phyloP scores from a whole-genome alignment of 2,113 vertebrate genomes.

The Riparia riparia region DNA sequence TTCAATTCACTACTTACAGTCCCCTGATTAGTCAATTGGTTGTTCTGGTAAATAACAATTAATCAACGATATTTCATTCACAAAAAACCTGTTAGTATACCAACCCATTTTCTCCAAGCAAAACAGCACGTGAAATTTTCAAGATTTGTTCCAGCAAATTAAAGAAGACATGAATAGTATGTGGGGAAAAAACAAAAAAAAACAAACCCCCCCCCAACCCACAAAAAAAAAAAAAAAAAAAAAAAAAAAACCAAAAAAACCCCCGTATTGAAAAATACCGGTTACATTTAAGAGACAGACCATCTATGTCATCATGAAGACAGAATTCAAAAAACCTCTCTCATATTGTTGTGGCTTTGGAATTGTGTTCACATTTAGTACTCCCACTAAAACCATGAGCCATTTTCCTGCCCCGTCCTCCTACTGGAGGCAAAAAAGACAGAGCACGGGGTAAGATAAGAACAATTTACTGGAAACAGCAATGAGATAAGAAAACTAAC shows the following conservation, averaged over 20 bases:
- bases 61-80: background rate
- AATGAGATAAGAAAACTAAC: background rate
- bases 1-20: background rate
- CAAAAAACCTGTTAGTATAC: background rate
- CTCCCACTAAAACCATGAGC: background rate
- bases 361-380: background rate
- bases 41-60: background rate
- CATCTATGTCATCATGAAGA: background rate
- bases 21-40: background rate
- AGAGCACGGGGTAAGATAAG: background rate
- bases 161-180: background rate
- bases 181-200: no score
- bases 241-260: background rate
- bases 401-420: background rate
- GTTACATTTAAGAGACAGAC: background rate
- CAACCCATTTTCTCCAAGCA: background rate
- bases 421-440: background rate
- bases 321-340: background rate
- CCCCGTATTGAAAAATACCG: rapidly evolving
- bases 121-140: background rate
- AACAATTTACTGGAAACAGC: background rate
- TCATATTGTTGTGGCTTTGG: background rate
- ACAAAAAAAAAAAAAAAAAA: background rate
- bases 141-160: background rate
- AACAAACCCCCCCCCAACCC: no score